Base-by-base conservation (phyloP, 2,113 vertebrate genomes). In the Myotis lucifugus region DNA sequence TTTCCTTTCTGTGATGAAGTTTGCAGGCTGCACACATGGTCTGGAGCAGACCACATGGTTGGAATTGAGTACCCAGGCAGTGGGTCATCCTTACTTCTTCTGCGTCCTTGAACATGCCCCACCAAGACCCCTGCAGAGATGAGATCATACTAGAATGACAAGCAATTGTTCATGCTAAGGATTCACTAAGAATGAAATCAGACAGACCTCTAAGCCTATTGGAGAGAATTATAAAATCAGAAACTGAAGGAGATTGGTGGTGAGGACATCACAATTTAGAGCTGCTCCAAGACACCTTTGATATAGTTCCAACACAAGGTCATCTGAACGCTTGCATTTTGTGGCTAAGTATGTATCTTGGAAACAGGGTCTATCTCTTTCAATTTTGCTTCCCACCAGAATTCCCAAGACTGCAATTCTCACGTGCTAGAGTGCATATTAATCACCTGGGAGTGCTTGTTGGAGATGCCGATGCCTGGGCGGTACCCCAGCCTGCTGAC, bases 201-300 rank as follows among this genome's bases (percentile, higher is more conserved):
- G 70, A 29, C 40, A 78, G 88, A 56, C 6, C 4, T 11, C 8
- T 52, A 81, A 59, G 25, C 66, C 82, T 42, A 40, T 59, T 50
- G 81, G 67, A 48, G 27, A 66, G 72, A 95, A 81, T 42, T 42
- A 70, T 52, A n/a, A 87, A 74, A 83, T n/a, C 72, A 67, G 94
- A 84, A 40, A 29, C 90, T 59, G 81, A 77, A 79, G 85, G 79
- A 74, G 90, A 14, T 25, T 8, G 29, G 73, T 72, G 54, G 40
- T 18, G 67, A 79, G 11, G n/a, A 17, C 2, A 6, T 14, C 18
- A n/a, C 18, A n/a, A 3, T n/a, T 42, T 29, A 34, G 34, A 91
- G 50, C 11, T 17, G 14, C 81, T 18, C 73, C 32, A 46, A 37
- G 32, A 29, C 21, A 27, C 40, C 32, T 61, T 64, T 25, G 27